A percentile compares a stretch with the other conserved stretches of the same genome.
phyloP scores from a whole-genome alignment of 64 coral and sea anemone species.

The Orbicella faveolata region DNA sequence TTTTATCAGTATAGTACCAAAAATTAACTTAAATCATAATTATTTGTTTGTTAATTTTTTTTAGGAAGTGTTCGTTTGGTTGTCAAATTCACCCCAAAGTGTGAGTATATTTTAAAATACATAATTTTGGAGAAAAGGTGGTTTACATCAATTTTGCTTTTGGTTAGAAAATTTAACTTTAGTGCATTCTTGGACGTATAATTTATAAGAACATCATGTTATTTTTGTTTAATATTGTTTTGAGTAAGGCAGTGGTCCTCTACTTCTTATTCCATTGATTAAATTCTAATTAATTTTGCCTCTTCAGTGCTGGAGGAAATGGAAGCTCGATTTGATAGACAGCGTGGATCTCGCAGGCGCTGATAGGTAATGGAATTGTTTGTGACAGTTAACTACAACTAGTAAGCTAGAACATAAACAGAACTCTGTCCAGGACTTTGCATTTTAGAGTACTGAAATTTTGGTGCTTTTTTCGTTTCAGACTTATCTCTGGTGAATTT shows the following conservation, averaged over 20 bases:
- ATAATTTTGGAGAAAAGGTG: not conserved
- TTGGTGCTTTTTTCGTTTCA: not conserved
- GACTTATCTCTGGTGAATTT: not conserved
- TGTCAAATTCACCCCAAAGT: slow-evolving; percentile 98
- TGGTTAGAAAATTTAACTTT: not conserved
- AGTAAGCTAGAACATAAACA: too few relatives aligned
- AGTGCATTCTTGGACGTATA: not conserved
- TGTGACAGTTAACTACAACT: not conserved
- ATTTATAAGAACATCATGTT: too few relatives aligned
- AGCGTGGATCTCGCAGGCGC: slow-evolving; percentile 77
- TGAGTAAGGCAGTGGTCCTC: too few relatives aligned
- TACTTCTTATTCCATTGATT: too few relatives aligned
- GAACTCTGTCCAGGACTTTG: too few relatives aligned
- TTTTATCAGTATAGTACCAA: too few relatives aligned
- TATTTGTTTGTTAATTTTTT: slow-evolving; percentile 6
- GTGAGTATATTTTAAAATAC: slow-evolving; percentile 58
- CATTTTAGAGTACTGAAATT: too few relatives aligned
- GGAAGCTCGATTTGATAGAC: slow-evolving; percentile 91
- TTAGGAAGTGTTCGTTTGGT: slow-evolving; percentile 93
- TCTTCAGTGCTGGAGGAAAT: slow-evolving; percentile 86
- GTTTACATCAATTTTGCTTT: not conserved
- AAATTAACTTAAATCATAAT: too few relatives aligned
- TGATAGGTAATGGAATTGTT: not conserved
- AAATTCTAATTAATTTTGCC: not conserved
- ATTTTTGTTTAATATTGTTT: too few relatives aligned